Evolutionary conservation across 2,113 vertebrate genomes (phyloP).

Genomic region (Monarcha castaneiventris): DNA sequence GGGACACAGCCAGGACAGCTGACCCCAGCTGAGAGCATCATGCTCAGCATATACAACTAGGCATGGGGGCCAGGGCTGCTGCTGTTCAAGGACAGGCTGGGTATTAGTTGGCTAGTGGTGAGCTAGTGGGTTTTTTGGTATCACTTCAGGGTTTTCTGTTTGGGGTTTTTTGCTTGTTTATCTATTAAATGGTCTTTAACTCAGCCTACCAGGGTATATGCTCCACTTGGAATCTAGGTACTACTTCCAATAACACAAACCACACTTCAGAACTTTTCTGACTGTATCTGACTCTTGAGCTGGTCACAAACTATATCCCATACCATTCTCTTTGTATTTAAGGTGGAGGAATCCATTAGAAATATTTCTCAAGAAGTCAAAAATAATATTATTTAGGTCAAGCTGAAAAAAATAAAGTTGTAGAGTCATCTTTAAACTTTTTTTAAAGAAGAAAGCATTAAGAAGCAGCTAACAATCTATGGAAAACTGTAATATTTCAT

Average conservation of each 20-base stretch:
- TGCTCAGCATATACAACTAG: neutral
- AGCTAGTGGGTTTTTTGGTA: neutral
- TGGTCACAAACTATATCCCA: neutral
- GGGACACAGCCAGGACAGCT: neutral
- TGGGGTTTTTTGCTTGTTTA: neutral
- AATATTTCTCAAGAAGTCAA: neutral
- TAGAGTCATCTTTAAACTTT: neutral
- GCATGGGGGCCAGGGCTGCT: neutral
- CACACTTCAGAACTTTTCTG: neutral
- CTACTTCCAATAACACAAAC: neutral
- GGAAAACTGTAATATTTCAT: neutral
- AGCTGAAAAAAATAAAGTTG: neutral
- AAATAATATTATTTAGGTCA: neutral
- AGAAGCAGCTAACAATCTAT: neutral
- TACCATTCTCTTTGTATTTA: neutral
- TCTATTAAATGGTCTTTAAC: neutral
- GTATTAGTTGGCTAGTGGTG: neutral
- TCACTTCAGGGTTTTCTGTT: neutral
- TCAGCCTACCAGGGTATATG: neutral
- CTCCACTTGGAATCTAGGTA: neutral
- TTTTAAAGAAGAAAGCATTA: neutral
- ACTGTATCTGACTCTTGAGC: neutral
- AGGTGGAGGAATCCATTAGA: neutral
- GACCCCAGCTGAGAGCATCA: rapidly evolving
- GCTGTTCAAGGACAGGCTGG: neutral